phyloP scores from a whole-genome alignment of 37 sponge, comb jelly and placozoan genomes.

The Halichondria panicea region DNA sequence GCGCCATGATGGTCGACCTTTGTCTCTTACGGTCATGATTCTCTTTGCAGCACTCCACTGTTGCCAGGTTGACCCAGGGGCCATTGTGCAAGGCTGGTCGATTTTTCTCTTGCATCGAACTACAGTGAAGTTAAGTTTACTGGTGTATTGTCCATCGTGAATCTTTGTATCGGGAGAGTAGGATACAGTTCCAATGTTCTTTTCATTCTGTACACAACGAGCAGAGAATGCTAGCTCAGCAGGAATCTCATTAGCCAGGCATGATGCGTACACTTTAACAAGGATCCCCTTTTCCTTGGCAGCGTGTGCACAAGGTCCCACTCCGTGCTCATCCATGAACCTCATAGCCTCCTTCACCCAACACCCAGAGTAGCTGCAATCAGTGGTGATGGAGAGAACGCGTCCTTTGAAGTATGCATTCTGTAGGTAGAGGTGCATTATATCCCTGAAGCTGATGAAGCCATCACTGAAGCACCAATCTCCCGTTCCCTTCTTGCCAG shows the following conservation, averaged over 20 bases:
- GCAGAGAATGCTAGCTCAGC: too few relatives aligned
- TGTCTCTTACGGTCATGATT: too few relatives aligned
- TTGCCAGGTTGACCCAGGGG: too few relatives aligned
- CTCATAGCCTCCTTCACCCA: slow-evolving; percentile 46
- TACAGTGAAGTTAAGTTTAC: too few relatives aligned
- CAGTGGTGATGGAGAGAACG: slow-evolving; percentile 46
- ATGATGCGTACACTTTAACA: slow-evolving; percentile 54
- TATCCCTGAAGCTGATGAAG: slow-evolving; percentile 53
- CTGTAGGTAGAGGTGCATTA: slow-evolving; percentile 50
- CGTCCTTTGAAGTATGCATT: slow-evolving; percentile 44
- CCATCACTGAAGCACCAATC: slow-evolving; percentile 86
- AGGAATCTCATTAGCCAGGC: slow-evolving; percentile 11
- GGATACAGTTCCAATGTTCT: too few relatives aligned
- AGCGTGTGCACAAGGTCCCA: slow-evolving; percentile 67
- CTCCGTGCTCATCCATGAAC: slow-evolving; percentile 53
- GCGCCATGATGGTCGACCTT: too few relatives aligned
- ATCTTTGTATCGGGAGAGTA: too few relatives aligned
- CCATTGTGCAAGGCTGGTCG: too few relatives aligned
- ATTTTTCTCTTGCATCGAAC: too few relatives aligned
- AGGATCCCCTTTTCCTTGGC: slow-evolving; percentile 59
- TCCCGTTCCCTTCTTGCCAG: slow-evolving; percentile 64
- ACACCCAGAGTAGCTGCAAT: slow-evolving; percentile 63
- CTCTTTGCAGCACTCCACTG: too few relatives aligned
- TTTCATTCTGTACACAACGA: too few relatives aligned
- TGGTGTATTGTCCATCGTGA: too few relatives aligned